phyloP scores from a whole-genome alignment of 2,797 vertebrate genomes.

The Chrysocyon brachyurus region DNA sequence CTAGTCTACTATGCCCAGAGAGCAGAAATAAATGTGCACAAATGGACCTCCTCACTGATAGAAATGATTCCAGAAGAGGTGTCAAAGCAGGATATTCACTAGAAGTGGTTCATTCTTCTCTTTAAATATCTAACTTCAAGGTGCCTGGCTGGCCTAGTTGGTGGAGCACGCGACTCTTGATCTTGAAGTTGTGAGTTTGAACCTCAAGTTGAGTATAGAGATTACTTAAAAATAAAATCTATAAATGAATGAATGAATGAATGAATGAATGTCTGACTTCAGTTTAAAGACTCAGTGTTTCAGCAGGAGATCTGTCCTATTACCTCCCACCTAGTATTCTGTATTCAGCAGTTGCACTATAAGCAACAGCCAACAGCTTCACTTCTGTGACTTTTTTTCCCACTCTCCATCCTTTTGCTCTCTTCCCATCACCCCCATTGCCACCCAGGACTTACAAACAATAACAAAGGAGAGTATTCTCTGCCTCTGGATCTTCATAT shows the following conservation, averaged over 20 bases:
- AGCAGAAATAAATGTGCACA: background rate
- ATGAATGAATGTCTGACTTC: background rate
- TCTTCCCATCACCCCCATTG: background rate
- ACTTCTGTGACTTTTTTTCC: background rate
- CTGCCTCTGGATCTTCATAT: constrained; percentile 30
- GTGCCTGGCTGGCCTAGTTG: background rate
- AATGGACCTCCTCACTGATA: background rate
- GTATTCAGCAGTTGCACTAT: background rate
- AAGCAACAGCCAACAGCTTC: background rate
- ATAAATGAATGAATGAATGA: background rate
- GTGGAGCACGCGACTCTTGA: background rate
- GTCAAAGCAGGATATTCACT: background rate
- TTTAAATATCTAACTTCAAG: background rate
- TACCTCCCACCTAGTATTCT: background rate
- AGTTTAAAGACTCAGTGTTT: background rate
- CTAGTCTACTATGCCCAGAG: background rate
- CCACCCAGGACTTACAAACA: constrained; percentile 10
- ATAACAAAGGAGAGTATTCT: background rate
- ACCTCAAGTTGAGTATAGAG: background rate
- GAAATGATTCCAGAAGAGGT: background rate
- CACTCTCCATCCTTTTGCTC: background rate
- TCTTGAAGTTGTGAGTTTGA: background rate
- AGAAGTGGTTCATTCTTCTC: background rate
- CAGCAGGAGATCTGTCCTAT: background rate
- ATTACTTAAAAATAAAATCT: background rate